These are phyloP conservation scores for Dendroctonus ponderosae DNA, from an alignment of 1,140 invertebrate genomes.

Conservation along the genomic window DNA sequence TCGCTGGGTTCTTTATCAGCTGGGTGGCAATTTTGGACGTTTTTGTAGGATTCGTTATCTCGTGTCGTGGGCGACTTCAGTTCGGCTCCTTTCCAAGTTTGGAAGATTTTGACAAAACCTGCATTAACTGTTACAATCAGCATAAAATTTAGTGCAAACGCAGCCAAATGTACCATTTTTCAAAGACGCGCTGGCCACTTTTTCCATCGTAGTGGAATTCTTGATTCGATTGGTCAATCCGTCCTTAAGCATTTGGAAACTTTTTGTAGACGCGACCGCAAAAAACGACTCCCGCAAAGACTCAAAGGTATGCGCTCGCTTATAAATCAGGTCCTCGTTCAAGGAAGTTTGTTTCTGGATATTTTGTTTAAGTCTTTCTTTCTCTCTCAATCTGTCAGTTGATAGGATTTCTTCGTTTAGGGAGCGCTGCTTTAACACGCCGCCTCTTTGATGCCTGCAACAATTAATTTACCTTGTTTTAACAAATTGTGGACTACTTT, in stretches of 20 bases:
- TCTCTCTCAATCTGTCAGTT: conserved; percentile 75
- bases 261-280: conserved; percentile 70
- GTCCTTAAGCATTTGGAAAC: conserved; percentile 81
- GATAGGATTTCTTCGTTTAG: conserved; percentile 88
- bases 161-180: conserved; percentile 35
- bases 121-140: conserved; percentile 1
- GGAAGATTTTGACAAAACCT: conserved; percentile 49
- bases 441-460: conserved; percentile 51
- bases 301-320: conserved; percentile 66
- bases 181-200: conserved; percentile 65
- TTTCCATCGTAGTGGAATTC: conserved; percentile 77
- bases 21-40: conserved; percentile 18
- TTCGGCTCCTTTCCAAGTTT: conserved; percentile 48
- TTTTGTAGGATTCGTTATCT: conserved; percentile 40
- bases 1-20: conserved; percentile 39
- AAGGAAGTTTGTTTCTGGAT: conserved; percentile 86
- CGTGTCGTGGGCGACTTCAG: conserved; percentile 43
- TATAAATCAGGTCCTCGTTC: conserved; percentile 82
- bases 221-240: conserved; percentile 70
- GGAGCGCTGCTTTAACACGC: conserved; percentile 80
- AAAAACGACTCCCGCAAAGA: conserved; percentile 72
- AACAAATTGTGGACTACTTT: background rate
- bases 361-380: conserved; percentile 77
- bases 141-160: background rate
- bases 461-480: background rate